phyloP scores from a whole-genome alignment of 2,797 vertebrate species.

The Clarias platycephalus region DNA sequence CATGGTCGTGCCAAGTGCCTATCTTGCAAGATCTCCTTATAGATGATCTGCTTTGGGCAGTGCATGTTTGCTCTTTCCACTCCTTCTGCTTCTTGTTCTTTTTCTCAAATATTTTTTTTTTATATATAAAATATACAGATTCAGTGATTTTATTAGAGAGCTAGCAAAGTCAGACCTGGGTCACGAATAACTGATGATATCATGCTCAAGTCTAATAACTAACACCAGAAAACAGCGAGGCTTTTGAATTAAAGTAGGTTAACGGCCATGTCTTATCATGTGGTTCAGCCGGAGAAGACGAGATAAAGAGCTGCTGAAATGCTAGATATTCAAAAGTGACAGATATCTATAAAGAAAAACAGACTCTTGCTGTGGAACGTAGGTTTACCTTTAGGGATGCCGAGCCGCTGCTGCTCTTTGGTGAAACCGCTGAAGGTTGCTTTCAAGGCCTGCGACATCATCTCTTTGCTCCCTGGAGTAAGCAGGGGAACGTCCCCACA shows the following conservation, averaged over 20 bases:
- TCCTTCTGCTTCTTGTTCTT: slow-evolving; percentile 2
- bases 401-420: slow-evolving; percentile 93
- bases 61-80: neutral
- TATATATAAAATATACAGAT: neutral
- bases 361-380: too few species aligned
- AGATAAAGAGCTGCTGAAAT: slow-evolving; percentile 13
- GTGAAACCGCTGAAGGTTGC: slow-evolving; percentile 97
- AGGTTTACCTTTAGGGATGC: slow-evolving; percentile 91
- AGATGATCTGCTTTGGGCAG: slow-evolving; percentile 37
- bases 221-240: neutral
- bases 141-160: neutral
- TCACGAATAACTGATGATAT: neutral
- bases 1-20: slow-evolving; percentile 34
- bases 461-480: slow-evolving; percentile 98
- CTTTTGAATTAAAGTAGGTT: slow-evolving; percentile 10
- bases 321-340: neutral
- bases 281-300: neutral
- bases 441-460: slow-evolving; percentile 98
- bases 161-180: neutral
- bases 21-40: slow-evolving; percentile 46
- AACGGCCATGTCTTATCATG: neutral
- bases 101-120: neutral
- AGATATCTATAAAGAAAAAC: neutral
- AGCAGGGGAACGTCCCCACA: slow-evolving; percentile 94
- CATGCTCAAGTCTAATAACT: neutral